Conservation (phyloP, 2,888 invertebrate species). For the Tetheella fluctuosa region DNA sequence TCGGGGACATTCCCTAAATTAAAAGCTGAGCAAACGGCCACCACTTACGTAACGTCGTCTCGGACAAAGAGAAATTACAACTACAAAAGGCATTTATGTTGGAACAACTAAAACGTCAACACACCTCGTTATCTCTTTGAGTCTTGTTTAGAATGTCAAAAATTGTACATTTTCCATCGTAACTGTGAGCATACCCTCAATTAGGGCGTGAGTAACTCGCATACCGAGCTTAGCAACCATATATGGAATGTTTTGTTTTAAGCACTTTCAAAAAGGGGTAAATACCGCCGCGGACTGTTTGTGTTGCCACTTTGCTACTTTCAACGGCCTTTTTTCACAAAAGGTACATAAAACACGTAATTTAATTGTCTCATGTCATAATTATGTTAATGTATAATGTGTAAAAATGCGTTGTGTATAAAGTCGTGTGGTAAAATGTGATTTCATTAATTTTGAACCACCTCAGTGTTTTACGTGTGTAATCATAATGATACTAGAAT, state of each 20-base stretch:
- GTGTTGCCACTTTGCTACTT: slow-evolving; percentile 13
- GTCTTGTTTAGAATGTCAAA: slow-evolving; percentile 46
- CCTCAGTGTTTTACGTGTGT: background rate
- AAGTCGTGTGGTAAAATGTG: background rate
- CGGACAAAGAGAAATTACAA: slow-evolving; percentile 14
- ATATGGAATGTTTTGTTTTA: slow-evolving; percentile 23
- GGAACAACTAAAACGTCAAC: slow-evolving; percentile 43
- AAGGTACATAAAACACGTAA: slow-evolving; percentile 9
- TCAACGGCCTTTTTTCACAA: slow-evolving; percentile 9
- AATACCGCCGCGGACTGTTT: slow-evolving; percentile 17
- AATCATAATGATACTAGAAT: background rate
- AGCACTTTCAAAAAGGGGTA: slow-evolving; percentile 22
- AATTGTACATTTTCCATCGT: slow-evolving; percentile 27
- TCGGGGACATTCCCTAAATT: slow-evolving; percentile 52
- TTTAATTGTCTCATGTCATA: slow-evolving; percentile 11
- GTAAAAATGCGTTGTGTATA: slow-evolving; percentile 5
- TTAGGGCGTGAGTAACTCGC: slow-evolving; percentile 23
- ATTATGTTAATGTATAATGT: slow-evolving; percentile 14
- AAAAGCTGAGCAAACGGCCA: slow-evolving; percentile 47
- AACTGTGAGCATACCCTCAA: slow-evolving; percentile 20
- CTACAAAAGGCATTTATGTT: slow-evolving; percentile 32
- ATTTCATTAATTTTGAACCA: background rate
- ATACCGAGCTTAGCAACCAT: slow-evolving; percentile 17
- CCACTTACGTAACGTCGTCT: slow-evolving; percentile 31
- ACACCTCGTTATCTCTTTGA: slow-evolving; percentile 46